Conservation (phyloP, 2,797 vertebrate species). For the Poecilia gillii region DNA sequence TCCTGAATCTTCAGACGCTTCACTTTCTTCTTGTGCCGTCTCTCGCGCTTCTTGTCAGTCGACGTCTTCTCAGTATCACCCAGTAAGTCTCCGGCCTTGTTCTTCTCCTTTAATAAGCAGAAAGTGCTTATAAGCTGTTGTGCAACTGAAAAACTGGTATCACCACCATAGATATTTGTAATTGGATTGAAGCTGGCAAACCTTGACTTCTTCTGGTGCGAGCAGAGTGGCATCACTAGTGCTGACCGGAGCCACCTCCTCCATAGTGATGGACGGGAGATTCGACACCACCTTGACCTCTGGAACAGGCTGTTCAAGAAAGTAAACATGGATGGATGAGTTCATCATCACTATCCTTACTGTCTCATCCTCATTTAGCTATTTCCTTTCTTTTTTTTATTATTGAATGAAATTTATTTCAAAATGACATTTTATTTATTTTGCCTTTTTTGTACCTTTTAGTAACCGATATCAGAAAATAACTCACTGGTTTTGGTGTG, state of each 20-base stretch:
- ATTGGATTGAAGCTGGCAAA: constrained; percentile 55
- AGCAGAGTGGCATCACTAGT: constrained; percentile 90
- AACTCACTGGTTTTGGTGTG: constrained; percentile 93
- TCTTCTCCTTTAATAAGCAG: constrained; percentile 84
- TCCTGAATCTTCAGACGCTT: constrained; percentile 86
- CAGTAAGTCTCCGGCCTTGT: constrained; percentile 89
- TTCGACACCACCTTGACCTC: constrained; percentile 96
- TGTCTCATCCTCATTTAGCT: neutral
- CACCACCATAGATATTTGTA: neutral
- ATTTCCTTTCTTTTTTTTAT: neutral
- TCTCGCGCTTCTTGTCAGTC: constrained; percentile 93
- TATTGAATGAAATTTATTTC: neutral
- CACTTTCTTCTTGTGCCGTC: constrained; percentile 87
- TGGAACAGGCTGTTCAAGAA: constrained; percentile 83
- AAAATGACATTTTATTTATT: neutral
- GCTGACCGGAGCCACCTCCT: constrained; percentile 94
- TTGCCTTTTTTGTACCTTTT: neutral
- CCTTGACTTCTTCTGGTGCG: constrained; percentile 97
- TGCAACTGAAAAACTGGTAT: constrained; percentile 3
- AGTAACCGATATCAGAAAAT: neutral
- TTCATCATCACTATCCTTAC: neutral
- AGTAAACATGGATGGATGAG: constrained; percentile 20
- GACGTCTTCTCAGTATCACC: constrained; percentile 89
- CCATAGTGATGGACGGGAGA: constrained; percentile 91
- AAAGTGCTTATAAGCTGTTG: constrained; percentile 23